A percentile compares a stretch with the other conserved stretches of the same genome.
Conservation (phyloP, 2,797 vertebrate species). For the Darevskia mixta region DNA sequence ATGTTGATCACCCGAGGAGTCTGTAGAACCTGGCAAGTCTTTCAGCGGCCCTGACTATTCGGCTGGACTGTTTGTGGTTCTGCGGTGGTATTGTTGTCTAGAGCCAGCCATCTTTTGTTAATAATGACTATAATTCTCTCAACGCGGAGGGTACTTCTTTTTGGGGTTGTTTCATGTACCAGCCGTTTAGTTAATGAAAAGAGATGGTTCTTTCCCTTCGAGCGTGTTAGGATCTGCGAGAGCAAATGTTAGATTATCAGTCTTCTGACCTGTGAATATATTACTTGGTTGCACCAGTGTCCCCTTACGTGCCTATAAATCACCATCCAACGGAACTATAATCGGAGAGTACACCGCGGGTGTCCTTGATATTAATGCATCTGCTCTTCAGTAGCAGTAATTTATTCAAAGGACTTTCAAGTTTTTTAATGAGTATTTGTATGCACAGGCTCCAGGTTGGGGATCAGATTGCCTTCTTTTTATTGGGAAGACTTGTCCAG, state of each 20-base stretch:
- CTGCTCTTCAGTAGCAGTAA: slow-evolving; percentile 41
- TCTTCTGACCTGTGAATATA: slow-evolving; percentile 46
- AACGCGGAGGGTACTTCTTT: not conserved
- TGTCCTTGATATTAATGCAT: slow-evolving; percentile 48
- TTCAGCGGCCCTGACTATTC: not conserved
- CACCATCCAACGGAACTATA: not conserved
- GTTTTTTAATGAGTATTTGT: slow-evolving; percentile 35
- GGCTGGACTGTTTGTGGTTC: not conserved
- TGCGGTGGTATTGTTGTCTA: not conserved
- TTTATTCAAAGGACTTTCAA: slow-evolving; percentile 44
- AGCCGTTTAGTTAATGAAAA: slow-evolving; percentile 4
- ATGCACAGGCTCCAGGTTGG: slow-evolving; percentile 21
- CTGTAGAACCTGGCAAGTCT: not conserved
- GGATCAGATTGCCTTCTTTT: slow-evolving; percentile 1
- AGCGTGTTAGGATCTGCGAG: slow-evolving; percentile 25
- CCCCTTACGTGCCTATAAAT: slow-evolving; percentile 40
- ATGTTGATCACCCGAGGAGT: too few relatives aligned
- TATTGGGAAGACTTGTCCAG: slow-evolving; percentile 21
- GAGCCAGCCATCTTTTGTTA: slow-evolving; percentile 13
- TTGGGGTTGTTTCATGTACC: slow-evolving; percentile 12
- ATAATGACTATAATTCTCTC: not conserved
- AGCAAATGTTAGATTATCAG: slow-evolving; percentile 35
- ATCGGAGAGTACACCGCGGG: not conserved
- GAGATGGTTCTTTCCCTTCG: slow-evolving; percentile 16
- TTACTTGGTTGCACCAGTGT: slow-evolving; percentile 24